Evolutionary conservation across 2,888 invertebrate species (phyloP).

Genomic region (Diplolepis rosae): DNA sequence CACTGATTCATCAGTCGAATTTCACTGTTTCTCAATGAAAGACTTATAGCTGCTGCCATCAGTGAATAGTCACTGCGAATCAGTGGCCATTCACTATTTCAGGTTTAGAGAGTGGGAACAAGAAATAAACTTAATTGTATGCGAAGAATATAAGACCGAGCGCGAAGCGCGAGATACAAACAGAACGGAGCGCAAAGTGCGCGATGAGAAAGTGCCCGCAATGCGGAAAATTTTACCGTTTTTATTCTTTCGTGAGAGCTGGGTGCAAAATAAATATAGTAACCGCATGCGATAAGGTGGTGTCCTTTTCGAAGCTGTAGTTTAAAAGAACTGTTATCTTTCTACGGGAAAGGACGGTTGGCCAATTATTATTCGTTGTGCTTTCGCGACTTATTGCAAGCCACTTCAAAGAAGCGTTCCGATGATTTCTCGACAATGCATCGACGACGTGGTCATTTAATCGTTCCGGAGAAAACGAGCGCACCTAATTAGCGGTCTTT

Average conservation of each 20-base stretch:
- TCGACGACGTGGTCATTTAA: conserved; percentile 38
- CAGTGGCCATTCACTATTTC: too few relatives aligned
- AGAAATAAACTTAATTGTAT: too few relatives aligned
- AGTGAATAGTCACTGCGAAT: too few relatives aligned
- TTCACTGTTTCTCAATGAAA: too few relatives aligned
- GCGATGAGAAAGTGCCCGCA: too few relatives aligned
- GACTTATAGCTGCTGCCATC: too few relatives aligned
- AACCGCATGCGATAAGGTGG: background rate
- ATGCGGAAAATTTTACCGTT: background rate
- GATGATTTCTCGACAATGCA: conserved; percentile 48
- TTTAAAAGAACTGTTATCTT: background rate
- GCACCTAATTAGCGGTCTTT: conserved; percentile 42
- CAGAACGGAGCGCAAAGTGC: too few relatives aligned
- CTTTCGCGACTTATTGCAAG: conserved; percentile 33
- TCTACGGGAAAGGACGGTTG: background rate
- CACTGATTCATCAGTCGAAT: too few relatives aligned
- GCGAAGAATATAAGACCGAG: too few relatives aligned
- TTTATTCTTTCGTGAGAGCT: background rate
- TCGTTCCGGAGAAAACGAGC: conserved; percentile 40
- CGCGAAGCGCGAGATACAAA: too few relatives aligned
- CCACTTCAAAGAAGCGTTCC: conserved; percentile 27
- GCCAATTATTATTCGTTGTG: conserved; percentile 23
- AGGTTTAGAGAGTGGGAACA: too few relatives aligned
- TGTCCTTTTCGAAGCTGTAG: background rate
- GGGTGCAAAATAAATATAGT: background rate